Conservation (phyloP, 1,140 invertebrate species). For the Dolichoris vasculosae region DNA sequence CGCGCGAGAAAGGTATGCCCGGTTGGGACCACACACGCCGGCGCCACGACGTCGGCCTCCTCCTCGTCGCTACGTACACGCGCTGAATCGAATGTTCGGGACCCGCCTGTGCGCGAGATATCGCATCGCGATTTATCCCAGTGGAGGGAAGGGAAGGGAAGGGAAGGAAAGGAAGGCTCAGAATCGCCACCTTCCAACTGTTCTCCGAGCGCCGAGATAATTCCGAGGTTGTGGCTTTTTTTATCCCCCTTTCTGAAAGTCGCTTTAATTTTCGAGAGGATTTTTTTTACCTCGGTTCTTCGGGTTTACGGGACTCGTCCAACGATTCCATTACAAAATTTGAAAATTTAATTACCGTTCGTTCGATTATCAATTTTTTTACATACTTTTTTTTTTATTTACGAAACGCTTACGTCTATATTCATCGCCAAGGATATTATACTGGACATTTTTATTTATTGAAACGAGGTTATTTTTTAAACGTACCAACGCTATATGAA, state of each 20-base stretch:
- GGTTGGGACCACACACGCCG: conserved; percentile 61
- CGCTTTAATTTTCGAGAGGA: background rate
- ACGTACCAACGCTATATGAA: too few relatives aligned
- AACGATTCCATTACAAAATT: too few relatives aligned
- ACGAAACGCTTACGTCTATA: too few relatives aligned
- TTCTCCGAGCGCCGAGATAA: background rate
- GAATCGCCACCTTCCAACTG: background rate
- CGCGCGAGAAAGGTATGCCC: conserved; percentile 55
- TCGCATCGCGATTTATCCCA: conserved; percentile 24
- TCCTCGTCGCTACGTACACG: background rate
- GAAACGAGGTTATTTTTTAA: too few relatives aligned
- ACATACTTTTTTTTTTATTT: too few relatives aligned
- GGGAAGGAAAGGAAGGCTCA: background rate
- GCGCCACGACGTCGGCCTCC: conserved; percentile 55
- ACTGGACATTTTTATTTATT: too few relatives aligned
- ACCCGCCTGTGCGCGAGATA: conserved; percentile 21
- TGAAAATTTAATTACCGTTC: too few relatives aligned
- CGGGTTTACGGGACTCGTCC: too few relatives aligned
- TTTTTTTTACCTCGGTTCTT: too few relatives aligned
- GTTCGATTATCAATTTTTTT: too few relatives aligned
- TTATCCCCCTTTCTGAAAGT: background rate
- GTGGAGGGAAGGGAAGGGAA: too few relatives aligned
- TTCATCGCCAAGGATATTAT: too few relatives aligned
- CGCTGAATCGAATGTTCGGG: conserved; percentile 8
- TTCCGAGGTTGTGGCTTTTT: background rate